phyloP scores from a whole-genome alignment of 2,888 invertebrate species.

The Hypomecis punctinalis region DNA sequence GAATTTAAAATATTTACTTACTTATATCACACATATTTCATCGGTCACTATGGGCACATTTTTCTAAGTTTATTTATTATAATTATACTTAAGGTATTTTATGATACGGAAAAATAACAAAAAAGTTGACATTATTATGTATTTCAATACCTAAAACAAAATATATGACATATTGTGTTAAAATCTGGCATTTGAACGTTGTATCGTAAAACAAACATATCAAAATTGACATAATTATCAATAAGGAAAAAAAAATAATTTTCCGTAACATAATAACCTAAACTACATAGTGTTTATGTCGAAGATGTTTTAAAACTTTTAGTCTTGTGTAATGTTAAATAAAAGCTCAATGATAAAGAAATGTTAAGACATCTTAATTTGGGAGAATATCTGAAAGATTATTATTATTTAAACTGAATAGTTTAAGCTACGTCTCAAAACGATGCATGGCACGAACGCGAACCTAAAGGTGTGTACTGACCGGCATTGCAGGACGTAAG shows the following conservation, averaged over 20 bases:
- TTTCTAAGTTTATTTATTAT: constrained; percentile 24
- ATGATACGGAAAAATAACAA: constrained; percentile 45
- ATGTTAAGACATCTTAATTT: constrained; percentile 24
- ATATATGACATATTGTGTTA: constrained; percentile 7
- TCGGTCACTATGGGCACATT: constrained; percentile 40
- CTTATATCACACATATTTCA: constrained; percentile 30
- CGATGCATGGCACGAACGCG: constrained; percentile 7
- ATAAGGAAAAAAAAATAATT: constrained; percentile 18
- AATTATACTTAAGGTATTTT: constrained; percentile 29
- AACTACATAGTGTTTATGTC: constrained; percentile 6
- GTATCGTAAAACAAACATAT: constrained; percentile 29
- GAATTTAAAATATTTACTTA: constrained; percentile 45
- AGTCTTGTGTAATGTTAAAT: constrained; percentile 14
- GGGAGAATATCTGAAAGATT: constrained; percentile 12
- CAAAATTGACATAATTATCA: constrained; percentile 31
- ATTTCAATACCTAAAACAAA: constrained; percentile 15
- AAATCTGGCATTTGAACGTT: constrained; percentile 20
- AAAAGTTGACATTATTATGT: constrained; percentile 9
- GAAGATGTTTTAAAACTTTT: constrained; percentile 18
- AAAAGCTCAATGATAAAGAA: constrained; percentile 27
- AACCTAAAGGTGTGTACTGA: not conserved
- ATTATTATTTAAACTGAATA: constrained; percentile 12
- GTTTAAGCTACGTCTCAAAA: constrained; percentile 13
- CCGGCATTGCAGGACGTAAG: no score
- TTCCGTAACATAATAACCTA: constrained; percentile 36